Evolutionary conservation across 2,113 vertebrate genomes (phyloP).

Genomic region (Oxygymnocypris stewartii): DNA sequence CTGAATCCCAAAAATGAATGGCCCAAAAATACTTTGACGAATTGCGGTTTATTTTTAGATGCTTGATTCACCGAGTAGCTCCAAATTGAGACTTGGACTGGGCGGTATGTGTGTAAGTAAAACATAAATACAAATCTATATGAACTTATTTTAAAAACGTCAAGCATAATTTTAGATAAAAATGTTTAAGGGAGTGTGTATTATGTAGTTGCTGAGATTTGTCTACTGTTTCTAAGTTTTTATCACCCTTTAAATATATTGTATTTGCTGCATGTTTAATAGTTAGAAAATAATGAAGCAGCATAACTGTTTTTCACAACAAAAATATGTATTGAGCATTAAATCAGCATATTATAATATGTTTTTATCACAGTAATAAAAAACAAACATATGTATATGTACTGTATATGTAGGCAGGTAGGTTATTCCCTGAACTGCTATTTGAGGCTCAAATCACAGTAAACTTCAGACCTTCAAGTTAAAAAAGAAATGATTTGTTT

Average conservation of each 20-base stretch:
- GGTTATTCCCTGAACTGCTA: background rate
- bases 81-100: background rate
- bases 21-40: slow-evolving; percentile 20
- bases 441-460: background rate
- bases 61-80: background rate
- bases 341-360: too few species aligned
- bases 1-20: slow-evolving; percentile 15
- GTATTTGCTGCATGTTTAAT: too few species aligned
- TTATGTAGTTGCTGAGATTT: background rate
- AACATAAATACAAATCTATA: too few species aligned
- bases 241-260: too few species aligned
- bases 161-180: too few species aligned
- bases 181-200: background rate
- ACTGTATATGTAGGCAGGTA: too few species aligned
- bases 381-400: too few species aligned
- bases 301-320: too few species aligned
- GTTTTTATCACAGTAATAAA: too few species aligned
- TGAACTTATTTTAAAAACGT: background rate
- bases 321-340: too few species aligned
- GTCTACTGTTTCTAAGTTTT: too few species aligned
- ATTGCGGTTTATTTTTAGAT: slow-evolving; percentile 33
- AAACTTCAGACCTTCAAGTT: background rate
- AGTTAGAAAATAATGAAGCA: too few species aligned
- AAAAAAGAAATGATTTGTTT: slow-evolving; percentile 12
- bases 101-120: background rate